These are phyloP conservation scores for Dreissena rostriformis DNA, from an alignment of 1,140 invertebrate genomes.

Conservation along the genomic window DNA sequence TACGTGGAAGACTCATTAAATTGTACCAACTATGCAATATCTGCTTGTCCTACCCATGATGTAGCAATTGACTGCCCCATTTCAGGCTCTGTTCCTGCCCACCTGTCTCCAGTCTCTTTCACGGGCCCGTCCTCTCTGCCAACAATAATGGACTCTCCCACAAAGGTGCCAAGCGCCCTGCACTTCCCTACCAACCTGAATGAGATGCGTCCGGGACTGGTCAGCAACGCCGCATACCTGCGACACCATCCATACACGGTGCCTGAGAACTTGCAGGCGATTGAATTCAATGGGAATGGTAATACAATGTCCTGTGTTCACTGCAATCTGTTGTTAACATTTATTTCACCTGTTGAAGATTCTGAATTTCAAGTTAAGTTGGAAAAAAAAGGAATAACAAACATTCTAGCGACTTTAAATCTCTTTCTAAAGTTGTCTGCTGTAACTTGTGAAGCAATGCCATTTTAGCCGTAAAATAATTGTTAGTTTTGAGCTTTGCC, in stretches of 20 bases:
- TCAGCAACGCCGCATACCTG: slow-evolving; percentile 30
- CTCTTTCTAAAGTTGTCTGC: too few relatives aligned
- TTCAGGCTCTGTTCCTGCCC: slow-evolving; percentile 50
- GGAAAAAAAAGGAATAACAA: too few relatives aligned
- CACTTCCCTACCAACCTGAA: slow-evolving; percentile 61
- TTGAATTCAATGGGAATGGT: slow-evolving; percentile 60
- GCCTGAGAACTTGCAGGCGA: slow-evolving; percentile 69
- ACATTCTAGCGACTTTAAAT: too few relatives aligned
- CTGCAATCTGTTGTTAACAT: too few relatives aligned
- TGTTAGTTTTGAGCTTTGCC: too few relatives aligned
- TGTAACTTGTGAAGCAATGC: too few relatives aligned
- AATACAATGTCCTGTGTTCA: background rate
- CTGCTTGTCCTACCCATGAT: too few relatives aligned
- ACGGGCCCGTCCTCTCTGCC: slow-evolving; percentile 81
- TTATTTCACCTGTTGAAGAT: too few relatives aligned
- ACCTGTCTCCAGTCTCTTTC: slow-evolving; percentile 46
- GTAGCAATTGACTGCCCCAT: background rate
- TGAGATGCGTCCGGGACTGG: slow-evolving; percentile 55
- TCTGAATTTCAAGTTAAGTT: too few relatives aligned
- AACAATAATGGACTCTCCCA: slow-evolving; percentile 84
- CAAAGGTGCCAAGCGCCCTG: slow-evolving; percentile 77
- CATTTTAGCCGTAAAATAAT: too few relatives aligned
- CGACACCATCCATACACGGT: slow-evolving; percentile 58
- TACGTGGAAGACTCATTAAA: too few relatives aligned
- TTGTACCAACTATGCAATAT: too few relatives aligned